A percentile compares a stretch with the other conserved stretches of the same genome.
Evolutionary conservation across 2,797 vertebrate genomes (phyloP).

Genomic region (Leuciscus waleckii): DNA sequence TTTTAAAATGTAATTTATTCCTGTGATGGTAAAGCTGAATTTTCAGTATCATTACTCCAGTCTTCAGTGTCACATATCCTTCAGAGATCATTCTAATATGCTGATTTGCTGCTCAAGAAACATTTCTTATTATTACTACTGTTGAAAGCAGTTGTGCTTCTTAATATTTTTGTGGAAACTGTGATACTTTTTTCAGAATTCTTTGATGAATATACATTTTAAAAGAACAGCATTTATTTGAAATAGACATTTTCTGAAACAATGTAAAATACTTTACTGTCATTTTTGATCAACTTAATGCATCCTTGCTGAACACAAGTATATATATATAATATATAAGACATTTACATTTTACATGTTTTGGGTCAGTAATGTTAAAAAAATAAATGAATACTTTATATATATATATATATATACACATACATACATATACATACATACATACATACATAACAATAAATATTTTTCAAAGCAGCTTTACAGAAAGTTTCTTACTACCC

Average conservation of each 20-base stretch:
- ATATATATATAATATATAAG: too few relatives aligned
- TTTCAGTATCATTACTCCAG: too few relatives aligned
- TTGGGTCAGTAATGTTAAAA: too few relatives aligned
- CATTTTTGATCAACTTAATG: background rate
- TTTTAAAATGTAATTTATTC: background rate
- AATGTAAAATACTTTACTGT: background rate
- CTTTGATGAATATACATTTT: background rate
- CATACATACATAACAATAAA: background rate
- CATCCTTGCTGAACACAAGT: background rate
- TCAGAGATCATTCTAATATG: too few relatives aligned
- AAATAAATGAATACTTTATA: too few relatives aligned
- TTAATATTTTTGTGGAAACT: background rate
- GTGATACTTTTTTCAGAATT: background rate
- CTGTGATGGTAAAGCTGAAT: background rate
- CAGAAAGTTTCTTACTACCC: background rate
- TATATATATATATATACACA: too few relatives aligned
- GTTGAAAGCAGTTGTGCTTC: background rate
- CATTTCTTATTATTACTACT: background rate
- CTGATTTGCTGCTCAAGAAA: too few relatives aligned
- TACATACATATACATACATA: too few relatives aligned
- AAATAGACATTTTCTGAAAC: background rate
- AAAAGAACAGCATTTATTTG: background rate
- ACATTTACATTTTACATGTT: too few relatives aligned
- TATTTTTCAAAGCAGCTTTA: background rate
- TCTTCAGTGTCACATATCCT: too few relatives aligned